Evolutionary conservation across 2,113 vertebrate genomes (phyloP).

Genomic region (Oreotrochilus melanogaster): DNA sequence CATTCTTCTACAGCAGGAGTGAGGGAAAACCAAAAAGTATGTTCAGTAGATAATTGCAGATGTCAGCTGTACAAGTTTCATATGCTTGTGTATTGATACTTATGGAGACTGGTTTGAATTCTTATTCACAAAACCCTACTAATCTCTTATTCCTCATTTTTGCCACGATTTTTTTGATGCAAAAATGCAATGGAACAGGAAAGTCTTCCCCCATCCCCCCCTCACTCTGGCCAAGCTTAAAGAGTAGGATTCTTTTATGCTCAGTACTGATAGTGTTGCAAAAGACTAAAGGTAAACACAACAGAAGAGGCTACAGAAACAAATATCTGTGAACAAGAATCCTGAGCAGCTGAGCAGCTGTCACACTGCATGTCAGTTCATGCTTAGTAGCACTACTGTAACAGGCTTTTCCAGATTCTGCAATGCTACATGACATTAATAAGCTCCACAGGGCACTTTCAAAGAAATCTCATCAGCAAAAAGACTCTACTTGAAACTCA

Average conservation of each 20-base stretch:
- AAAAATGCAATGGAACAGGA: neutral
- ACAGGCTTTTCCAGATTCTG: slow-evolving; percentile 51
- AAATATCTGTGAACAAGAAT: neutral
- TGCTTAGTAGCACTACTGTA: neutral
- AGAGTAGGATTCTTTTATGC: neutral
- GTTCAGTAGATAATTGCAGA: neutral
- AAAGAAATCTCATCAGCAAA: neutral
- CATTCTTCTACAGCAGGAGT: neutral
- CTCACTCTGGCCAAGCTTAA: neutral
- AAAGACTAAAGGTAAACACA: neutral
- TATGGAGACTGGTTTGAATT: neutral
- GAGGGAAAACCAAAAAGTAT: neutral
- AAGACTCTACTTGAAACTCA: neutral
- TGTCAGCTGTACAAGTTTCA: neutral
- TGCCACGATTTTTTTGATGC: neutral
- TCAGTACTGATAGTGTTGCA: neutral
- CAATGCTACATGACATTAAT: neutral
- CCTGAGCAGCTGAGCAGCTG: neutral
- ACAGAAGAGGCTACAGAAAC: neutral
- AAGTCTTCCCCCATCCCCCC: neutral
- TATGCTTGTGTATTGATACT: neutral
- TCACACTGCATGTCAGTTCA: neutral
- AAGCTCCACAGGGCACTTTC: neutral
- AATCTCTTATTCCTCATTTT: neutral
- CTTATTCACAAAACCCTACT: neutral